Conservation (phyloP, 2,113 vertebrate genomes). For the Jaculus jaculus region DNA sequence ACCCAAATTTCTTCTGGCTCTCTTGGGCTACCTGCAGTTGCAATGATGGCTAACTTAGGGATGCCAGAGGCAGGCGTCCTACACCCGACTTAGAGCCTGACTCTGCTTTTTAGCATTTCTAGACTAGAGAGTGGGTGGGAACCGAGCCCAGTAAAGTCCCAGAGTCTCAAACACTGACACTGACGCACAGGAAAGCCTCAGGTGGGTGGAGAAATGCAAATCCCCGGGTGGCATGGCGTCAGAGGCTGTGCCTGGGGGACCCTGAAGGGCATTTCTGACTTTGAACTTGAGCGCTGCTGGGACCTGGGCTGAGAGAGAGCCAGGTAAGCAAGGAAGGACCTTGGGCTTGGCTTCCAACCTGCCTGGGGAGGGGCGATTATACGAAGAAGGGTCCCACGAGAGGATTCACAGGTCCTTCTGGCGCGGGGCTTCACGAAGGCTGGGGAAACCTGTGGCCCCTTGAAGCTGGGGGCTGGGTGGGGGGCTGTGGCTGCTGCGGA, state of each 20-base stretch:
- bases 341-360: background rate
- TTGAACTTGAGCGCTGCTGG: background rate
- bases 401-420: background rate
- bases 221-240: constrained; percentile 16
- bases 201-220: constrained; percentile 79
- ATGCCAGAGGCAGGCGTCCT: background rate
- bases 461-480: background rate
- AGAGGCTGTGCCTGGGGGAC: background rate
- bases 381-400: background rate
- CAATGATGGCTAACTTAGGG: background rate
- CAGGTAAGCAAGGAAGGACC: constrained; percentile 56
- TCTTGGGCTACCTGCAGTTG: background rate
- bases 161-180: constrained; percentile 43
- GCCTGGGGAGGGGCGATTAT: background rate
- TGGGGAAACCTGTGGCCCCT: accelerated
- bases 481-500: background rate
- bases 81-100: background rate
- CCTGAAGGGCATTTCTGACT: background rate
- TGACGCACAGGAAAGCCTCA: constrained; percentile 83
- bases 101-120: constrained; percentile 30
- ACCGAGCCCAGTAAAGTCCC: constrained; percentile 56
- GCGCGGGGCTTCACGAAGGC: background rate
- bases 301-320: background rate
- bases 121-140: constrained; percentile 66
- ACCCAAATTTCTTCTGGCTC: background rate